Conservation (phyloP, 2,113 vertebrate species). For the Pterocles orientalis region DNA sequence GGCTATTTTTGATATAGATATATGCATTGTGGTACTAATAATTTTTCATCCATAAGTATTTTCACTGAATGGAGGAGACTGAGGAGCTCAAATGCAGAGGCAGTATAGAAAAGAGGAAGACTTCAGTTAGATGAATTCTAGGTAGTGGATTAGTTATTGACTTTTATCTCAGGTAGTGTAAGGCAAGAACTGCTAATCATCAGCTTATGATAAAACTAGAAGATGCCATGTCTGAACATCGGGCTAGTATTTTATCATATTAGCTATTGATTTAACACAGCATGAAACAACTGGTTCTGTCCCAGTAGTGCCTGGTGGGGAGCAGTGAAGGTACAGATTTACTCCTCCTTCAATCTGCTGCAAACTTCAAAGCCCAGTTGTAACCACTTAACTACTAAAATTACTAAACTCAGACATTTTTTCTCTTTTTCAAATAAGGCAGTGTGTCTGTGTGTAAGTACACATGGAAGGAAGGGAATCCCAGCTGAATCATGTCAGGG, state of each 20-base stretch:
- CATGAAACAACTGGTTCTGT: slow-evolving; percentile 57
- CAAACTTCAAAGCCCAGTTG: slow-evolving; percentile 51
- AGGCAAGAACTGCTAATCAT: slow-evolving; percentile 50
- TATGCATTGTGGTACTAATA: background rate
- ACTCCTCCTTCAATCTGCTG: slow-evolving; percentile 28
- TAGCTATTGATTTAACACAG: slow-evolving; percentile 67
- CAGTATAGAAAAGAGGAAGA: background rate
- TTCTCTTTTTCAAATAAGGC: background rate
- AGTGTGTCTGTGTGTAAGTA: background rate
- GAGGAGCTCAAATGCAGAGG: background rate
- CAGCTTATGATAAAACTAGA: slow-evolving; percentile 44
- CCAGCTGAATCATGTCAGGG: background rate
- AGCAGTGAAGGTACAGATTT: slow-evolving; percentile 25
- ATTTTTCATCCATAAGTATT: background rate
- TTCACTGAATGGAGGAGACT: background rate
- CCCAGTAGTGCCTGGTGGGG: slow-evolving; percentile 46
- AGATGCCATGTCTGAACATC: slow-evolving; percentile 28
- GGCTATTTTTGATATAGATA: background rate
- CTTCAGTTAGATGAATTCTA: slow-evolving; percentile 4
- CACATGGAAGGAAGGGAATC: background rate
- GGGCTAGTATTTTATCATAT: slow-evolving; percentile 54
- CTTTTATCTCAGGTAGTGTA: slow-evolving; percentile 45
- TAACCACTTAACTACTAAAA: slow-evolving; percentile 31
- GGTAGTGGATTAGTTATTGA: slow-evolving; percentile 36
- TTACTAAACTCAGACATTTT: slow-evolving; percentile 1